These are phyloP conservation scores for Notarius lentiginosus DNA, from an alignment of 2,113 vertebrate genomes.

Conservation along the genomic window DNA sequence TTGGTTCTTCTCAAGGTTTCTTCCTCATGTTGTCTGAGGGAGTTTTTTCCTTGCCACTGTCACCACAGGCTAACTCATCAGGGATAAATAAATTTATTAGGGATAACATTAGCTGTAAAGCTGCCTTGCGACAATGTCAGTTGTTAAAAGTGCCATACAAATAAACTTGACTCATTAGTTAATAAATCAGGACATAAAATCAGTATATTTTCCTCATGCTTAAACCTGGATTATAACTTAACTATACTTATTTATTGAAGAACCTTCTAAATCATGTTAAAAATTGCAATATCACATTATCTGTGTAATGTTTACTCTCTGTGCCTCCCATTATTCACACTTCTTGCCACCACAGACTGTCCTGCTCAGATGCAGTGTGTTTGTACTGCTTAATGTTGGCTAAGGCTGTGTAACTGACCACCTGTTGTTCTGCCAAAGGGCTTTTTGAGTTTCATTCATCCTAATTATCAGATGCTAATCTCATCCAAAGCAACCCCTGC, in stretches of 20 bases:
- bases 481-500: slow-evolving; percentile 32
- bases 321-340: not conserved
- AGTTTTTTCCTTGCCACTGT: too few species aligned
- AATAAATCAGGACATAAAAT: not conserved
- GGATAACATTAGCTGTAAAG: too few species aligned
- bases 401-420: slow-evolving; percentile 22
- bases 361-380: not conserved
- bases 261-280: not conserved
- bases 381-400: slow-evolving; percentile 17
- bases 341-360: not conserved
- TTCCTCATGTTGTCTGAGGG: too few species aligned
- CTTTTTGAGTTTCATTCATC: slow-evolving; percentile 54
- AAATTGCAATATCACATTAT: not conserved
- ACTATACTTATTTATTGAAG: not conserved
- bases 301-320: not conserved
- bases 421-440: slow-evolving; percentile 35
- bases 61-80: too few species aligned
- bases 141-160: too few species aligned
- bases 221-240: not conserved
- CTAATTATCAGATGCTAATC: slow-evolving; percentile 54
- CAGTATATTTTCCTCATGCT: not conserved
- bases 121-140: too few species aligned
- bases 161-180: too few species aligned
- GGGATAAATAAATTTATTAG: too few species aligned
- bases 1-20: too few species aligned